These are phyloP conservation scores for Drosophila anceps DNA, from an alignment of 2,888 invertebrate species.

Conservation along the genomic window DNA sequence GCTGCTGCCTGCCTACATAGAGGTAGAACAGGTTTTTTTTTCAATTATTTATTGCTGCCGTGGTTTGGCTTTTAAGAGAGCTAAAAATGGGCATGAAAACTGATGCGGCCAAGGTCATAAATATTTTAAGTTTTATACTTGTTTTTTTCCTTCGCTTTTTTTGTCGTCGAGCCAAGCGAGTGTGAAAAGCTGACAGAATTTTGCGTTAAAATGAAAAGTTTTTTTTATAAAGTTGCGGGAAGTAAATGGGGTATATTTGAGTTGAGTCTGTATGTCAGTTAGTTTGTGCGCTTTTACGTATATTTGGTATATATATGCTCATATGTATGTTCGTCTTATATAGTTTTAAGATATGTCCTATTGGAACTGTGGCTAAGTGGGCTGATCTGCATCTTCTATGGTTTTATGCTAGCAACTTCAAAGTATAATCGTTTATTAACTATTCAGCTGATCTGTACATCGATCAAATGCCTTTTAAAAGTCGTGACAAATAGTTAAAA, in stretches of 20 bases:
- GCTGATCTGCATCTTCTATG: too few relatives aligned
- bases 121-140: constrained; percentile 21
- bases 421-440: too few relatives aligned
- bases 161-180: not conserved
- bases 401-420: too few relatives aligned
- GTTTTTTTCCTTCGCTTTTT: not conserved
- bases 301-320: too few relatives aligned
- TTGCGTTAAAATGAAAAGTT: constrained; percentile 4
- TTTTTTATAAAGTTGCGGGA: not conserved
- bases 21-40: constrained; percentile 17
- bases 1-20: not conserved
- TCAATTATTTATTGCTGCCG: constrained; percentile 55
- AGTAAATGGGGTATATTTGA: not conserved
- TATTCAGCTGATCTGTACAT: too few relatives aligned
- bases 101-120: constrained; percentile 53
- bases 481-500: too few relatives aligned
- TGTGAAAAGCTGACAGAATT: constrained; percentile 1
- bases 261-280: too few relatives aligned
- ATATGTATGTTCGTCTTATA: too few relatives aligned
- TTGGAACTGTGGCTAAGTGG: too few relatives aligned
- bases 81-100: constrained; percentile 53
- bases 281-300: too few relatives aligned
- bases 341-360: too few relatives aligned
- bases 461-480: too few relatives aligned
- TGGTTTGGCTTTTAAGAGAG: constrained; percentile 46